Percentiles rank a stretch among this genome's conserved stretches.
Evolutionary conservation across 2,113 vertebrate genomes (phyloP).

Genomic region (Puffinus mauretanicus): DNA sequence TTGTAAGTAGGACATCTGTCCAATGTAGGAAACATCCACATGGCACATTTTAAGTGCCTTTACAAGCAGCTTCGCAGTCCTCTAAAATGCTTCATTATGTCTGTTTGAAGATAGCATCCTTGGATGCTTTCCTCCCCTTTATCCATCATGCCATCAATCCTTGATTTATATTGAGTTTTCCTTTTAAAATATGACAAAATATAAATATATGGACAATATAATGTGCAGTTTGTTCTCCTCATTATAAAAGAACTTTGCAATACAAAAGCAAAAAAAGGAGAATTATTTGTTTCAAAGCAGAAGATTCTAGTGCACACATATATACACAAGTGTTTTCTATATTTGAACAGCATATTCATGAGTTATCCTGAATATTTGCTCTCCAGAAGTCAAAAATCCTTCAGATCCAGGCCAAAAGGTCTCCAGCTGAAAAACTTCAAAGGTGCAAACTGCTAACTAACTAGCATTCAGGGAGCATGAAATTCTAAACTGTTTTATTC

Average conservation of each 20-base stretch:
- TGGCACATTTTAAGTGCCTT: background rate
- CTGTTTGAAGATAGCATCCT: background rate
- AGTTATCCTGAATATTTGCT: background rate
- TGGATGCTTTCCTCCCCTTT: background rate
- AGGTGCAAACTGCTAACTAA: background rate
- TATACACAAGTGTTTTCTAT: background rate
- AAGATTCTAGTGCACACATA: background rate
- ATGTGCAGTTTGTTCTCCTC: background rate
- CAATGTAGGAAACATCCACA: background rate
- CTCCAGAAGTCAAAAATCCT: background rate
- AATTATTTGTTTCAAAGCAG: background rate
- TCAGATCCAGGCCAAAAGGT: background rate
- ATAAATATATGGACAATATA: background rate
- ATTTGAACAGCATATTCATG: background rate
- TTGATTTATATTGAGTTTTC: background rate
- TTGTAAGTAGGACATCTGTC: background rate
- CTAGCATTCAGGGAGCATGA: background rate
- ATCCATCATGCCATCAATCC: background rate
- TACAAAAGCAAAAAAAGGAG: background rate
- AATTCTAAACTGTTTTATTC: background rate
- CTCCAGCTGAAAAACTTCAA: background rate
- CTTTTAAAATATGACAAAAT: background rate
- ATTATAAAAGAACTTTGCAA: background rate
- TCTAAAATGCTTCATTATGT: background rate
- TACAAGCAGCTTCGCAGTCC: background rate